These are phyloP conservation scores for Lymantria dispar DNA, from an alignment of 2,888 invertebrate species.

Conservation along the genomic window DNA sequence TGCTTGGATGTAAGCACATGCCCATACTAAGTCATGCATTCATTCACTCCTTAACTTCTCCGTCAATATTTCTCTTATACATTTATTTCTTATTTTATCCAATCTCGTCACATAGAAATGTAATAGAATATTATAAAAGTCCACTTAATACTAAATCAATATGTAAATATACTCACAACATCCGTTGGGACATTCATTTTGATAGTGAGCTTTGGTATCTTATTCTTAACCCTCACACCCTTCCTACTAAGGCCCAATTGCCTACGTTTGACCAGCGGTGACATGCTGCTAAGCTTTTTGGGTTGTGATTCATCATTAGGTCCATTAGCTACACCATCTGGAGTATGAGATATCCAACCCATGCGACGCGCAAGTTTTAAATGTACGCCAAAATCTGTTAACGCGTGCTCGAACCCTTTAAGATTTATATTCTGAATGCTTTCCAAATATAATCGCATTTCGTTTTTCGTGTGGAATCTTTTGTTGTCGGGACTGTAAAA, in stretches of 20 bases:
- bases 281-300: slow-evolving; percentile 37
- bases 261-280: slow-evolving; percentile 54
- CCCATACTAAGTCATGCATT: too few species aligned
- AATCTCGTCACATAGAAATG: too few species aligned
- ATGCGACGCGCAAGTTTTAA: slow-evolving; percentile 67
- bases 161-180: background rate
- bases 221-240: slow-evolving; percentile 29
- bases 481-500: slow-evolving; percentile 64
- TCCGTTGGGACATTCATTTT: slow-evolving; percentile 21
- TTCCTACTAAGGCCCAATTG: slow-evolving; percentile 44
- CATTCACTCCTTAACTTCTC: too few species aligned
- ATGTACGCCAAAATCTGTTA: slow-evolving; percentile 73
- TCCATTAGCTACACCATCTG: slow-evolving; percentile 39
- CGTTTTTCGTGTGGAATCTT: slow-evolving; percentile 68
- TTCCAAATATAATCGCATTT: slow-evolving; percentile 65
- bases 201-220: slow-evolving; percentile 31
- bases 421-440: slow-evolving; percentile 37
- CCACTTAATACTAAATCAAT: background rate
- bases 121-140: too few species aligned
- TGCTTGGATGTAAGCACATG: too few species aligned
- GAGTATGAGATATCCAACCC: slow-evolving; percentile 62
- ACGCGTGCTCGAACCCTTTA: slow-evolving; percentile 48
- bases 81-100: too few species aligned
- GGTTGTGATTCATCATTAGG: slow-evolving; percentile 38
- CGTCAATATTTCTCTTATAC: too few species aligned